Evolutionary conservation across 2,113 vertebrate genomes (phyloP).

Genomic region (Athene noctua): DNA sequence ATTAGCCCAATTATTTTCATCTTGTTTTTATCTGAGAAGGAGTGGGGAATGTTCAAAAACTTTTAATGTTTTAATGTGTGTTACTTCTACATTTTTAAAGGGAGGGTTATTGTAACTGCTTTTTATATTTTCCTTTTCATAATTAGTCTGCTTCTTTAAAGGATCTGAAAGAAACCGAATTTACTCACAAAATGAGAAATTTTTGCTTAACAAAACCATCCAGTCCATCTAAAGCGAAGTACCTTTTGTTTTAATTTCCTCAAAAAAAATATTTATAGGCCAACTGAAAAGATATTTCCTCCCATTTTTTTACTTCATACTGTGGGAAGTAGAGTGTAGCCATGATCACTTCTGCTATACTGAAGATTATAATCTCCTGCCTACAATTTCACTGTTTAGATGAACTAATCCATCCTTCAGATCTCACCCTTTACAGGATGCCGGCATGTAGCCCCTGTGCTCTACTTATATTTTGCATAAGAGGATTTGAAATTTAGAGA

Average conservation of each 20-base stretch:
- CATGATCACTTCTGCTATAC: background rate
- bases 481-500: background rate
- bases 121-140: background rate
- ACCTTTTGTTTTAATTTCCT: background rate
- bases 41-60: background rate
- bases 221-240: background rate
- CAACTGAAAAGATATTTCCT: background rate
- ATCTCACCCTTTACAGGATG: background rate
- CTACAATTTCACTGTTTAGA: background rate
- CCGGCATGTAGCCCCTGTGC: background rate
- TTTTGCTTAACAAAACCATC: background rate
- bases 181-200: background rate
- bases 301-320: background rate
- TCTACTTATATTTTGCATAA: background rate
- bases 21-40: background rate
- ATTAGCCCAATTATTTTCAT: background rate
- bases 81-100: background rate
- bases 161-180: background rate
- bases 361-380: background rate
- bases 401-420: background rate
- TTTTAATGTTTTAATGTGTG: background rate
- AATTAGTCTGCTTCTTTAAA: background rate
- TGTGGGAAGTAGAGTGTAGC: background rate
- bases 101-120: background rate
- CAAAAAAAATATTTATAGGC: background rate